phyloP scores from a whole-genome alignment of 2,113 vertebrate species.

The Lampris incognitus region DNA sequence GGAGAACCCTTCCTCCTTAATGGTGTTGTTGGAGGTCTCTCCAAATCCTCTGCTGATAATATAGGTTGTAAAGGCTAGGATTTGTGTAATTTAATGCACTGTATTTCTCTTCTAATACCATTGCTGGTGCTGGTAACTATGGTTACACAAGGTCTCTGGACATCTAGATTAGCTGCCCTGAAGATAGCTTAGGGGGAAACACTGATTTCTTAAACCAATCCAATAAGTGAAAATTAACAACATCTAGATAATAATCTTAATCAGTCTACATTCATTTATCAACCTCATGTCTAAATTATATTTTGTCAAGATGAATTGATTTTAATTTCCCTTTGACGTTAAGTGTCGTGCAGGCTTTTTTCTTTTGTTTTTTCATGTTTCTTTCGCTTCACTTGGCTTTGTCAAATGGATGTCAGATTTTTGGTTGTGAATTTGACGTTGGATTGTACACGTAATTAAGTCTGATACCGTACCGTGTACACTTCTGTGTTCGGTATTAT shows the following conservation, averaged over 20 bases:
- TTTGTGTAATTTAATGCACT: conserved; percentile 58
- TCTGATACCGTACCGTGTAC: background rate
- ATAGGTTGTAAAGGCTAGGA: conserved; percentile 39
- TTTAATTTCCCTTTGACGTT: conserved; percentile 73
- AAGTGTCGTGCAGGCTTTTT: conserved; percentile 25
- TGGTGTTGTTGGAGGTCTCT: conserved; percentile 63
- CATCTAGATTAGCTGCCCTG: conserved; percentile 48
- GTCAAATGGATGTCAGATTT: conserved; percentile 17
- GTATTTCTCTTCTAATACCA: conserved; percentile 43
- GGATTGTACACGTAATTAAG: conserved; percentile 5
- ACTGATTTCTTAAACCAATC: conserved; percentile 63
- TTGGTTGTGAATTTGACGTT: background rate
- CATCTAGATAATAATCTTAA: conserved; percentile 76
- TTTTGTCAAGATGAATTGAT: conserved; percentile 76
- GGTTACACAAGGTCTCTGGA: conserved; percentile 56
- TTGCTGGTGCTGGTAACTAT: conserved; percentile 6
- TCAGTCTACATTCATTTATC: conserved; percentile 72
- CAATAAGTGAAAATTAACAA: conserved; percentile 72
- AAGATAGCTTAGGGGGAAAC: conserved; percentile 46
- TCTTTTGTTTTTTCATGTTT: conserved; percentile 6
- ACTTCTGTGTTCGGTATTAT: conserved; percentile 25
- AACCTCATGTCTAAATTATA: conserved; percentile 74
- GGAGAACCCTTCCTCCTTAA: conserved; percentile 57
- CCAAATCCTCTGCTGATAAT: conserved; percentile 53
- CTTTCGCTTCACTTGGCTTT: conserved; percentile 16